Conservation (phyloP, 2,797 vertebrate species). For the Gobio occitaniae region DNA sequence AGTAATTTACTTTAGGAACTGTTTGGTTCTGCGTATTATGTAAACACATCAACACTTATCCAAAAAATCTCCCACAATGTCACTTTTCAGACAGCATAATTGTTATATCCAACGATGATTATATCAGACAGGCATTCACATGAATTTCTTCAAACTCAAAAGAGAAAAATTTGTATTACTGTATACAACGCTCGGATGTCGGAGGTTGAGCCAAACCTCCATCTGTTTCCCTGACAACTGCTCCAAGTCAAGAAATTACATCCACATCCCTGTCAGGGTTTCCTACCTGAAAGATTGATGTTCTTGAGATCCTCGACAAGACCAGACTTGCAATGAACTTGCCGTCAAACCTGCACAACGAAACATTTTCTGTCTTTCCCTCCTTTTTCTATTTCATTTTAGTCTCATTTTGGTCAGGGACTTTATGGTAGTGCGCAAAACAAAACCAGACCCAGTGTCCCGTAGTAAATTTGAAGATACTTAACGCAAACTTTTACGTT, state of each 20-base stretch:
- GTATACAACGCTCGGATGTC: background rate
- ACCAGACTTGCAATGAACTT: conserved; percentile 36
- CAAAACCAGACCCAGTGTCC: background rate
- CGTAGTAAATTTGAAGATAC: background rate
- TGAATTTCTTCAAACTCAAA: background rate
- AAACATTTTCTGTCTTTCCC: background rate
- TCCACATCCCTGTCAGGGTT: conserved; percentile 31
- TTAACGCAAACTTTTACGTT: background rate
- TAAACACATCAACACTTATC: background rate
- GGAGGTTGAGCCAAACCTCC: conserved; percentile 3
- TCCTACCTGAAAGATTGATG: conserved; percentile 44
- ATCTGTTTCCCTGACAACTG: conserved; percentile 49
- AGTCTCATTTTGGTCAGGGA: background rate
- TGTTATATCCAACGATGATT: background rate
- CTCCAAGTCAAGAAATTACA: conserved; percentile 43
- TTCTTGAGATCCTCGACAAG: conserved; percentile 35
- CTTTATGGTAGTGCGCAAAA: background rate
- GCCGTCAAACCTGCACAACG: background rate
- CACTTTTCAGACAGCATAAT: background rate
- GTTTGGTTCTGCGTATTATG: background rate
- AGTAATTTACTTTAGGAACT: background rate
- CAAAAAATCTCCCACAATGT: no score
- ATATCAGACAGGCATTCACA: background rate
- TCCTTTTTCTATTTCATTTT: background rate
- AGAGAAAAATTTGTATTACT: background rate